These are phyloP conservation scores for Drosophila oshimai DNA, from an alignment of 1,140 invertebrate genomes.

Conservation along the genomic window DNA sequence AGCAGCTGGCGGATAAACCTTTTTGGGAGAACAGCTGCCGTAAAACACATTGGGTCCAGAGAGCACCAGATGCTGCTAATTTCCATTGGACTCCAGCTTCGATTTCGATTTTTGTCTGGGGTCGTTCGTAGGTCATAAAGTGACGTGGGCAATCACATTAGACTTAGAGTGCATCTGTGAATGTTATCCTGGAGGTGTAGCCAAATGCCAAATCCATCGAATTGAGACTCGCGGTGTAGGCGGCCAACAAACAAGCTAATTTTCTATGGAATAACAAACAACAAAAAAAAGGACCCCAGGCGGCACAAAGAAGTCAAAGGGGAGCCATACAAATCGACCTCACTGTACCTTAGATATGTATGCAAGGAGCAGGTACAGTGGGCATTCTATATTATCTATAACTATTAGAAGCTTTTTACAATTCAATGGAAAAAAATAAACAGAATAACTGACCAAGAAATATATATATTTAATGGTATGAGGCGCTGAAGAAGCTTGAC, in stretches of 20 bases:
- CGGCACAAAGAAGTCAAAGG: constrained; percentile 14
- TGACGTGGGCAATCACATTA: neutral
- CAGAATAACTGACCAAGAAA: neutral
- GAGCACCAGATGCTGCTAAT: constrained; percentile 15
- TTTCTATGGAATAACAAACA: constrained; percentile 40
- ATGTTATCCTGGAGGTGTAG: neutral
- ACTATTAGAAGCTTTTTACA: no score
- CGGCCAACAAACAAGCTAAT: constrained; percentile 44
- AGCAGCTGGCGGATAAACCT: constrained; percentile 6
- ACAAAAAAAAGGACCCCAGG: neutral
- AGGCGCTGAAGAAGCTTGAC: neutral
- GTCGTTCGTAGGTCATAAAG: neutral
- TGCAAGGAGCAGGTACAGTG: neutral
- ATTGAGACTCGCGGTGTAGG: no score
- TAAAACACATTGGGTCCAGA: neutral
- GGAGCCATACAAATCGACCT: neutral
- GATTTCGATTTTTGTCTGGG: neutral
- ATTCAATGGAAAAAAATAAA: no score
- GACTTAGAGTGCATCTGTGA: neutral
- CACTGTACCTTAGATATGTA: neutral
- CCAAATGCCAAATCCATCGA: neutral
- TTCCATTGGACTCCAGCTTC: neutral
- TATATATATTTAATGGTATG: neutral
- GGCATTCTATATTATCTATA: neutral
- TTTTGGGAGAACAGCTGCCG: neutral